These are phyloP conservation scores for Saccopteryx bilineata DNA, from an alignment of 2,113 vertebrate species.

Conservation along the genomic window DNA sequence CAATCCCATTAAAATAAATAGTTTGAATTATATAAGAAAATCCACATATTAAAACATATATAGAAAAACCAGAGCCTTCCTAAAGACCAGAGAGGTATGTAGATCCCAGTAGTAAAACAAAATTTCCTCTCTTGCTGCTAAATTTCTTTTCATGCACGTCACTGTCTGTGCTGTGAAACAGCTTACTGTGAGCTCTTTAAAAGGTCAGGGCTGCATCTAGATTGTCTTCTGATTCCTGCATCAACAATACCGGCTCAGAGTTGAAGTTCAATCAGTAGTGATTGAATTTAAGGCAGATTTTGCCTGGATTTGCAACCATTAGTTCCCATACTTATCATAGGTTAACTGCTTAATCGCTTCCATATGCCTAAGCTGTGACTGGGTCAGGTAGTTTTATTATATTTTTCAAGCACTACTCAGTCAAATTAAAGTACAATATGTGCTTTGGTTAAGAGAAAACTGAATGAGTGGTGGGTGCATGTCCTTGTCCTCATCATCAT, in stretches of 20 bases:
- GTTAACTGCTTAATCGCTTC: background rate
- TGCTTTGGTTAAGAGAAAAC: background rate
- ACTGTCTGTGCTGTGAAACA: background rate
- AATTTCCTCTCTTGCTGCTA: background rate
- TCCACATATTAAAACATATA: background rate
- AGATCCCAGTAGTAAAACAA: background rate
- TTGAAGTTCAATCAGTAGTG: background rate
- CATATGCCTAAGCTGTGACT: background rate
- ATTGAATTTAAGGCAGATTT: background rate
- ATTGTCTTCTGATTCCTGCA: background rate
- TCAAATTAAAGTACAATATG: background rate
- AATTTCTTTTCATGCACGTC: background rate
- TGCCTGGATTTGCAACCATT: background rate
- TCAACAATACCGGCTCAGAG: background rate
- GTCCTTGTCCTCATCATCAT: background rate
- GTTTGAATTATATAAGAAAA: slow-evolving; percentile 3
- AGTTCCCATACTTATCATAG: background rate
- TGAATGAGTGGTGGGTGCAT: background rate
- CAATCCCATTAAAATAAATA: slow-evolving; percentile 40
- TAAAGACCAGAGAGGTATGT: background rate
- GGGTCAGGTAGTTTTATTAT: background rate
- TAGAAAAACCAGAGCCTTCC: background rate
- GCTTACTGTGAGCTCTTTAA: background rate
- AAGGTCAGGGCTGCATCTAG: background rate
- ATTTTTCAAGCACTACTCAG: background rate